Conservation (phyloP, 2,797 vertebrate genomes). For the Brotula barbata region DNA sequence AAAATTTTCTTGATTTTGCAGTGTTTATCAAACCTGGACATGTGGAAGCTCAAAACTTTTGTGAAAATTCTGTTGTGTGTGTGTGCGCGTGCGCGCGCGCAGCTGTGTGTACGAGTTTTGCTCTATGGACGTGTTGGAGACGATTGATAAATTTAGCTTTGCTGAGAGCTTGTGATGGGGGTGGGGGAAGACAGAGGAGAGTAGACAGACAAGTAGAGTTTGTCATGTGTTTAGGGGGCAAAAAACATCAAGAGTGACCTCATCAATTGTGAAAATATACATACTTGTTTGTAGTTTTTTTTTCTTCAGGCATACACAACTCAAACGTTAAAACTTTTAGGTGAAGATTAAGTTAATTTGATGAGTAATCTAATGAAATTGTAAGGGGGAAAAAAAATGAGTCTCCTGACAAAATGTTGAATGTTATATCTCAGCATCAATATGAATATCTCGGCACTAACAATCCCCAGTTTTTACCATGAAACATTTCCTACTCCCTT, state of each 20-base stretch:
- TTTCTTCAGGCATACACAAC: too few species aligned
- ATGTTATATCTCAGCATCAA: too few species aligned
- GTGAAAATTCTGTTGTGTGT: conserved; percentile 30
- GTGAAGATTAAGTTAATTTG: too few species aligned
- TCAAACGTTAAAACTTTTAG: too few species aligned
- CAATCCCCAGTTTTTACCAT: too few species aligned
- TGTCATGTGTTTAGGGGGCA: conserved; percentile 30
- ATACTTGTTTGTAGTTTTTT: background rate
- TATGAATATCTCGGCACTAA: too few species aligned
- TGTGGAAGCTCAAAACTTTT: conserved; percentile 30
- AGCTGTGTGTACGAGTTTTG: conserved; percentile 28
- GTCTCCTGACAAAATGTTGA: too few species aligned
- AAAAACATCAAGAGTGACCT: conserved; percentile 11
- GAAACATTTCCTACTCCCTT: conserved; percentile 8
- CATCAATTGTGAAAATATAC: conserved; percentile 9
- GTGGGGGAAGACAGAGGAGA: conserved; percentile 30
- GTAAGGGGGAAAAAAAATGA: too few species aligned
- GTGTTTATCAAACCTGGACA: conserved; percentile 25
- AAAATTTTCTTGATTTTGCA: conserved; percentile 55
- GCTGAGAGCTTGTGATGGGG: conserved; percentile 54
- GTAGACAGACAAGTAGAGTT: conserved; percentile 28
- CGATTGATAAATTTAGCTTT: conserved; percentile 72
- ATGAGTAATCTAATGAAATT: too few species aligned
- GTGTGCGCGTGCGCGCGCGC: conserved; percentile 9
- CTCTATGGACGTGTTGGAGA: conserved; percentile 50